These are phyloP conservation scores for Zenarchopterus dispar DNA, from an alignment of 2,797 vertebrate genomes.

Conservation along the genomic window DNA sequence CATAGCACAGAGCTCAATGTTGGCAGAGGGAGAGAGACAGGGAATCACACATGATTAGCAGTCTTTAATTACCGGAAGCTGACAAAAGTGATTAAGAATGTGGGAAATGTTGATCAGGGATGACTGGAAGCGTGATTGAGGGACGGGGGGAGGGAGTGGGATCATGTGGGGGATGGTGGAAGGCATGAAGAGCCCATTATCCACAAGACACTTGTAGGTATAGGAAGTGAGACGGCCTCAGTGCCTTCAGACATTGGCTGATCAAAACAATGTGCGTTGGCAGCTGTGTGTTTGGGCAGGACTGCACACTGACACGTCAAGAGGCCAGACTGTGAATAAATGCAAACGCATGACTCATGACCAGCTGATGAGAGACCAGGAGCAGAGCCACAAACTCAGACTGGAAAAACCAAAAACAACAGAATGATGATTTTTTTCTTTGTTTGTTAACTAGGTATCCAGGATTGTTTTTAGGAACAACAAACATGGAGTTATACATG, in stretches of 20 bases:
- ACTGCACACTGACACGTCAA: constrained; percentile 18
- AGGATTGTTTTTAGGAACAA: too few relatives aligned
- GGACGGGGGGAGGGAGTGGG: constrained; percentile 25
- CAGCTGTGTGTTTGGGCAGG: constrained; percentile 35
- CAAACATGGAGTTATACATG: too few relatives aligned
- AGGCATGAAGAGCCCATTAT: constrained; percentile 57
- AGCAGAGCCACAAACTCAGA: constrained; percentile 6
- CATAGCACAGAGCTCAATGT: constrained; percentile 22
- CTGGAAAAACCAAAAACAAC: background rate
- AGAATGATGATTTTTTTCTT: background rate
- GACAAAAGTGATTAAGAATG: constrained; percentile 72
- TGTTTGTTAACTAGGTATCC: too few relatives aligned
- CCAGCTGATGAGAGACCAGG: constrained; percentile 14
- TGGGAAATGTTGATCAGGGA: constrained; percentile 68
- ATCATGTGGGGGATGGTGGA: constrained; percentile 39
- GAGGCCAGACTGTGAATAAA: constrained; percentile 33
- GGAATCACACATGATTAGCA: constrained; percentile 72
- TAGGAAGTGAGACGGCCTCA: constrained; percentile 34
- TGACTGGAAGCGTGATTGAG: constrained; percentile 52
- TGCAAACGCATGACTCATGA: constrained; percentile 59
- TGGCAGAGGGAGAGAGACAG: constrained; percentile 45
- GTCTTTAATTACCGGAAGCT: constrained; percentile 70
- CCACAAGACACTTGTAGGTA: constrained; percentile 34
- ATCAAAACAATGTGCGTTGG: constrained; percentile 41
- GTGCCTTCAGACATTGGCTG: constrained; percentile 31